Evolutionary conservation across 2,113 vertebrate species (phyloP).

Genomic region (Phalacrocorax carbo): DNA sequence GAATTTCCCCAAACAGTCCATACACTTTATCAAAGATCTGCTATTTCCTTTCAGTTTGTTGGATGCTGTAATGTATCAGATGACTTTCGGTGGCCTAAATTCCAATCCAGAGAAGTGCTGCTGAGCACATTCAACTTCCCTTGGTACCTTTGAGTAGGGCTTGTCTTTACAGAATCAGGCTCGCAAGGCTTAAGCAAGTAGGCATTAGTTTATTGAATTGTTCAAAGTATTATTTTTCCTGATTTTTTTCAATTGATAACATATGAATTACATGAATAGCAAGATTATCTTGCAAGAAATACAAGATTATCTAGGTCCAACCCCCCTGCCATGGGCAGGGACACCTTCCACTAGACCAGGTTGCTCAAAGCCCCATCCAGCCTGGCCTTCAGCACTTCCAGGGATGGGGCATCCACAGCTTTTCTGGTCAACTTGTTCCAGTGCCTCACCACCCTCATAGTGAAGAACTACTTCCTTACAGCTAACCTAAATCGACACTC

Average conservation of each 20-base stretch:
- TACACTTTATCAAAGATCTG: background rate
- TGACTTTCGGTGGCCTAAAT: background rate
- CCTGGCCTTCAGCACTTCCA: too few species aligned
- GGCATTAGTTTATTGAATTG: background rate
- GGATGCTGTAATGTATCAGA: background rate
- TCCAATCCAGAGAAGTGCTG: background rate
- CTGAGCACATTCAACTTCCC: background rate
- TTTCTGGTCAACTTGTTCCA: too few species aligned
- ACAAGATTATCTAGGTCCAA: too few species aligned
- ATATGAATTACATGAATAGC: background rate
- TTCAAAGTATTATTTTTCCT: background rate
- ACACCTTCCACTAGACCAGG: too few species aligned
- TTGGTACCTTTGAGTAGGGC: background rate
- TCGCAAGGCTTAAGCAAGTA: background rate
- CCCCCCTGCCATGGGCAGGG: too few species aligned
- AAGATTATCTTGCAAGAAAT: too few species aligned
- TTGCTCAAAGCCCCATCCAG: too few species aligned
- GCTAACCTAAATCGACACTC: too few species aligned
- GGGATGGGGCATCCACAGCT: too few species aligned
- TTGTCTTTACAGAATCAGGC: background rate
- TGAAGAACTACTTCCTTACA: too few species aligned
- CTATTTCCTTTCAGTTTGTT: background rate
- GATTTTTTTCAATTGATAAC: background rate
- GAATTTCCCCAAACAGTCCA: background rate
- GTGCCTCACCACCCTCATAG: too few species aligned